phyloP scores from a whole-genome alignment of 2,113 vertebrate species.

The human region DNA sequence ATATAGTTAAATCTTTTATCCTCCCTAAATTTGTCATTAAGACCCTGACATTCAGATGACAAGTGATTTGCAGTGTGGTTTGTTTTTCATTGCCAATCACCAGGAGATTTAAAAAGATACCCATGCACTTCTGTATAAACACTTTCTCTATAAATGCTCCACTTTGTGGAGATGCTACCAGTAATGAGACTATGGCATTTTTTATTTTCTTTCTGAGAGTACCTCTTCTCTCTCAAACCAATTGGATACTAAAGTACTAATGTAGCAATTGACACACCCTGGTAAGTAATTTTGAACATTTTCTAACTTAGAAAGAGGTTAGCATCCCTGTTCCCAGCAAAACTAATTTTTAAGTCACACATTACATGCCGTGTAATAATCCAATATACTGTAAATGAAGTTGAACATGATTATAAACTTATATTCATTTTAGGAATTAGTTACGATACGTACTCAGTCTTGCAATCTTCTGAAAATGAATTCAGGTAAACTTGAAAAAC shows the following conservation, averaged over 20 bases:
- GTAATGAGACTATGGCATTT: not conserved
- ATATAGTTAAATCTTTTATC: not conserved
- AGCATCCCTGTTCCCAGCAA: not conserved
- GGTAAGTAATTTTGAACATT: not conserved
- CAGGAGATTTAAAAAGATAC: not conserved
- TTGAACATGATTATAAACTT: not conserved
- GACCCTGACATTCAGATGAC: not conserved
- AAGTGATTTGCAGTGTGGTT: not conserved
- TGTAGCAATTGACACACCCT: not conserved
- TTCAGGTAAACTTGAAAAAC: constrained; percentile 1
- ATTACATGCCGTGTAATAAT: not conserved
- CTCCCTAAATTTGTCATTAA: not conserved
- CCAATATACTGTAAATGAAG: not conserved
- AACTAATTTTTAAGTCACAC: not conserved
- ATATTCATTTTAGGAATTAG: not conserved
- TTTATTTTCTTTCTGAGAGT: not conserved
- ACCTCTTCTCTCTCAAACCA: not conserved
- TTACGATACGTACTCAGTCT: not conserved
- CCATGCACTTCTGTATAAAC: not conserved
- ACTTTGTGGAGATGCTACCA: not conserved
- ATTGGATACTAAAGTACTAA: not conserved
- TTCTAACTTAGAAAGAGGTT: not conserved
- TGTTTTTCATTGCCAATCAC: not conserved
- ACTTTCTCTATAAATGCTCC: not conserved
- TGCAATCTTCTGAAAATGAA: not conserved